phyloP scores from a whole-genome alignment of 92 coral and sea anemone species.

The Scolanthus callimorphus region DNA sequence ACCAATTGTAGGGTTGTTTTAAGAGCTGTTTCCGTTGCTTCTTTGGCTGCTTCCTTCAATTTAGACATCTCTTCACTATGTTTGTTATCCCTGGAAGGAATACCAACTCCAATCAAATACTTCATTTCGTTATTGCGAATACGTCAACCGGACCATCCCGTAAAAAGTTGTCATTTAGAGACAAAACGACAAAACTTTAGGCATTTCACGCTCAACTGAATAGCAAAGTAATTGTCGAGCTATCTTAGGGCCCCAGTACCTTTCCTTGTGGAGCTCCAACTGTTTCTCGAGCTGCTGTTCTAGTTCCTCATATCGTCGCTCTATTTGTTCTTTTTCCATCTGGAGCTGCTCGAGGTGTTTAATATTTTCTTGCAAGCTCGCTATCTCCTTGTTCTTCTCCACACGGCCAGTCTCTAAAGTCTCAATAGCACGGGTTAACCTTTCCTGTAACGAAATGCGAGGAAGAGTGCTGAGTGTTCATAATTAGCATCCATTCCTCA shows the following conservation, averaged over 20 bases:
- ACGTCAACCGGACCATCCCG: too few species aligned
- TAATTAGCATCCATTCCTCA: too few species aligned
- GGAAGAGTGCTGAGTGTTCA: too few species aligned
- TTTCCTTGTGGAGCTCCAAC: slow-evolving; percentile 28
- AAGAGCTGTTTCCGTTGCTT: slow-evolving; percentile 16
- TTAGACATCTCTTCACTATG: slow-evolving; percentile 21
- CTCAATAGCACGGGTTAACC: slow-evolving; percentile 42
- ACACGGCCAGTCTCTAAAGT: slow-evolving; percentile 52
- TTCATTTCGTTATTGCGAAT: too few species aligned
- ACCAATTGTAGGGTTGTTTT: slow-evolving; percentile 15
- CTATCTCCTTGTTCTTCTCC: slow-evolving; percentile 60
- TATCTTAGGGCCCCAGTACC: slow-evolving; percentile 35
- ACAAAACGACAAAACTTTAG: too few species aligned
- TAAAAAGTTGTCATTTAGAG: too few species aligned
- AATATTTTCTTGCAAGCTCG: slow-evolving; percentile 24
- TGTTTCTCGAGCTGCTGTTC: slow-evolving; percentile 46
- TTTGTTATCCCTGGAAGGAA: slow-evolving; percentile 29
- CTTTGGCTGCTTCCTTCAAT: slow-evolving; percentile 7
- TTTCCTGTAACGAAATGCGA: too few species aligned
- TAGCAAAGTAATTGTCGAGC: too few species aligned
- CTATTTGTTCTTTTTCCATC: slow-evolving; percentile 43
- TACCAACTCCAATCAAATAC: too few species aligned
- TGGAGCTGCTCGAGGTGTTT: slow-evolving; percentile 31
- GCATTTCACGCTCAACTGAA: too few species aligned
- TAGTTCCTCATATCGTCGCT: slow-evolving; percentile 40